Evolutionary conservation across 2,888 invertebrate species (phyloP), one percentile per base, ranked within the genome.

Genomic region (Epiblema foenella): DNA sequence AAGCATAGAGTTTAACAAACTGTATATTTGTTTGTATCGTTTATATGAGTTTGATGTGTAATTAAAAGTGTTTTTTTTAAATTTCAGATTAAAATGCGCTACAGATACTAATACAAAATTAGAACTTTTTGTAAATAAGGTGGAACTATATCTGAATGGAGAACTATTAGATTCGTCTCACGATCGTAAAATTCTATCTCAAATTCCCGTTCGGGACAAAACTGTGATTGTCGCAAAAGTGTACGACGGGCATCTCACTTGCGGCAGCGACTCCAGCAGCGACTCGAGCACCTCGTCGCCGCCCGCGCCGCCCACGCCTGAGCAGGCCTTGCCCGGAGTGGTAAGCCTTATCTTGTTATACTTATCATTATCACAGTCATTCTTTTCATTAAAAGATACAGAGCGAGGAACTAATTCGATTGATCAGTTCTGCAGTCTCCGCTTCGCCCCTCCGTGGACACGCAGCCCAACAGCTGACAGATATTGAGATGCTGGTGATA

Each of bases 281-380:
- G 99, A 99, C 87, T 98, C 98, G 77, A 98, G 98, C 69, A 97
- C 98, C 2, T 97, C 98, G 2, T 98, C 98, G 0, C 98, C 98
- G 1, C 98, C 98, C 76, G 95, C 97, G 83, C 96, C 97, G 0
- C 97, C 97, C 79, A 98, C 98, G 82, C 97, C 97, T 0, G 99
- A 99, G 91, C 96, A 96, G 83, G 96, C 96, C 76, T 90, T 99
- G 77, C 99, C 99, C 12, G 98, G 99, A 71, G 98, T 98, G 79
- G 97, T 98, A 86, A 94, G 95, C 94, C n/a, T 52, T 20, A 20
- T 37, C 11, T 33, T 33, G 17, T n/a, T 59, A 18, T 42, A 51
- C n/a, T 66, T 17, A n/a, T n/a, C n/a, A n/a, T 3, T 24, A 24
- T 24, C 24, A 24, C 2, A 24, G 4, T 24, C 24, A 24, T 24